A percentile compares a stretch with the other conserved stretches of the same genome.
Evolutionary conservation across 1,140 invertebrate species (phyloP).

Genomic region (Drosophila serrata): DNA sequence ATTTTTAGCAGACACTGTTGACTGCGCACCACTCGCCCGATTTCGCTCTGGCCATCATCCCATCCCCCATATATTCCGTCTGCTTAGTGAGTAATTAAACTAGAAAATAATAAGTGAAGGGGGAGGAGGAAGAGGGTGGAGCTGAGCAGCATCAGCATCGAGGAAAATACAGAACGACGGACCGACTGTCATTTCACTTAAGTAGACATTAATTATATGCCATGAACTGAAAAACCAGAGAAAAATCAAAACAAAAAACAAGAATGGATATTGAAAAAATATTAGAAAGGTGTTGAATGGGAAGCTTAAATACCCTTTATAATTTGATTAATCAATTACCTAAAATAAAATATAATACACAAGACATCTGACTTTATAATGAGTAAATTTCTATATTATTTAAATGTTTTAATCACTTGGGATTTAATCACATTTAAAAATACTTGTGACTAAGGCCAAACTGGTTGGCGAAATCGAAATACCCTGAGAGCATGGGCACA

Average conservation of each 20-base stretch:
- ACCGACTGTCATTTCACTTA: constrained; percentile 76
- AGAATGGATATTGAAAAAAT: constrained; percentile 18
- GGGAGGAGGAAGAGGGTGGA: neutral
- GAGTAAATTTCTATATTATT: neutral
- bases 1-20: constrained; percentile 67
- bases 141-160: neutral
- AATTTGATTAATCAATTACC: neutral
- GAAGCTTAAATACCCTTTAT: neutral
- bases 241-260: constrained; percentile 28
- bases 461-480: constrained; percentile 8
- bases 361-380: neutral
- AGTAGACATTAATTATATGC: constrained; percentile 79
- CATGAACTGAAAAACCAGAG: constrained; percentile 39
- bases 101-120: constrained; percentile 28
- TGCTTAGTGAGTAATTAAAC: constrained; percentile 82
- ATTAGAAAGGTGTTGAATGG: neutral
- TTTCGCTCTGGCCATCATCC: constrained; percentile 49
- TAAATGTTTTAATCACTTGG: neutral
- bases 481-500: neutral
- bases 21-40: constrained; percentile 68
- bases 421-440: constrained; percentile 2
- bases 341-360: neutral
- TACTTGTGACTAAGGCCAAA: neutral
- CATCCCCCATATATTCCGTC: constrained; percentile 31
- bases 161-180: constrained; percentile 38